Evolutionary conservation across 2,888 invertebrate species (phyloP).

Genomic region (Caenorhabditis sulstoni): DNA sequence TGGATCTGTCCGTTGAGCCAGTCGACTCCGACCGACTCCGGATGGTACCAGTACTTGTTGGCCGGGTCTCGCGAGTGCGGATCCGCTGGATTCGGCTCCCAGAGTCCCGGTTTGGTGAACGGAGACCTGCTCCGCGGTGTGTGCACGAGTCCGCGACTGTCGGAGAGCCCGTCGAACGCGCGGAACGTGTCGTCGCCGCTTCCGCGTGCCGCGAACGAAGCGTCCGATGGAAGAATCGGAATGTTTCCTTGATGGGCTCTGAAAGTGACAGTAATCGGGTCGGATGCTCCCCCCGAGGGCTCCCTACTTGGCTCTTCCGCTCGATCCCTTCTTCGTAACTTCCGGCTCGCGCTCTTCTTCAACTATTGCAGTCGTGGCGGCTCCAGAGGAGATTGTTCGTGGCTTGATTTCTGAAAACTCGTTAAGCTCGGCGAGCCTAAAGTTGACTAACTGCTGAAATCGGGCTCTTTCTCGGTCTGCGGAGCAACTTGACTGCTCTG

Average conservation of each 20-base stretch:
- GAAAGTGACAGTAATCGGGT: too few species aligned
- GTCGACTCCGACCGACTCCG: slow-evolving; percentile 69
- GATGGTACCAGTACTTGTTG: slow-evolving; percentile 73
- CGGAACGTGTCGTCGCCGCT: slow-evolving; percentile 60
- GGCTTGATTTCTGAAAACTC: slow-evolving; percentile 44
- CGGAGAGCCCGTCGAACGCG: slow-evolving; percentile 66
- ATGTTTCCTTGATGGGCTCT: slow-evolving; percentile 57
- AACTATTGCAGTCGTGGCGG: slow-evolving; percentile 32
- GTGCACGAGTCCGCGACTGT: slow-evolving; percentile 66
- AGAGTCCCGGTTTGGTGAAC: slow-evolving; percentile 73
- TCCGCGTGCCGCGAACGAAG: slow-evolving; percentile 55
- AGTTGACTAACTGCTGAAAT: slow-evolving; percentile 23
- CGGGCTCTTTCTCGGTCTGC: slow-evolving; percentile 18
- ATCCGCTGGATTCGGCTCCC: slow-evolving; percentile 75
- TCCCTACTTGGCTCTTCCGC: slow-evolving; percentile 13
- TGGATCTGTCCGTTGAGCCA: slow-evolving; percentile 73
- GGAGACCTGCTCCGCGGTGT: slow-evolving; percentile 67
- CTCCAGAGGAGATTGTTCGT: slow-evolving; percentile 27
- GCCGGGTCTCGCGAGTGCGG: slow-evolving; percentile 74
- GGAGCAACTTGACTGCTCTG: slow-evolving; percentile 8
- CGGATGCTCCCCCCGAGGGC: too few species aligned
- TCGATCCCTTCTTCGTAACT: slow-evolving; percentile 27
- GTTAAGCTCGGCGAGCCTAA: too few species aligned
- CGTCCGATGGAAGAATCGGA: slow-evolving; percentile 69
- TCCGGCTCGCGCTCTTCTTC: background rate